These are phyloP conservation scores for Coptotermes formosanus DNA, from an alignment of 1,140 invertebrate species.

Conservation along the genomic window DNA sequence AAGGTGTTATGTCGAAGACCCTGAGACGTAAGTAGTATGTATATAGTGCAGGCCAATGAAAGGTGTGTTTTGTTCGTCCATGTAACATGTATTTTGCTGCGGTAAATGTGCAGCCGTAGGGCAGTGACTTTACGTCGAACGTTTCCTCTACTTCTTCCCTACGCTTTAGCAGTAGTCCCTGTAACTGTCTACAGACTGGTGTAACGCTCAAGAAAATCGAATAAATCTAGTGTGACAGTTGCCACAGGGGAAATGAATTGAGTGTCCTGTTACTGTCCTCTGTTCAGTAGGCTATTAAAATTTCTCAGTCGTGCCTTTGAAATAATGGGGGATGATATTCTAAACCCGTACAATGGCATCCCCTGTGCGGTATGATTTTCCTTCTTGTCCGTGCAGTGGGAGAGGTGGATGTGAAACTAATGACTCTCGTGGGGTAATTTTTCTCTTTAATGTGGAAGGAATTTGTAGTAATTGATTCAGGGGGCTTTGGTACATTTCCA, in stretches of 20 bases:
- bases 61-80: too few species aligned
- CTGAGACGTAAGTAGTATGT: too few species aligned
- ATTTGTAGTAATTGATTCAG: slow-evolving; percentile 10
- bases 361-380: background rate
- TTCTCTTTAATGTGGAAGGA: background rate
- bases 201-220: background rate
- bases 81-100: too few species aligned
- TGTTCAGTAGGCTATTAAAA: background rate
- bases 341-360: background rate
- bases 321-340: background rate
- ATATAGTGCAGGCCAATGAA: too few species aligned
- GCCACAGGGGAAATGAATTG: background rate
- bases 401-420: background rate
- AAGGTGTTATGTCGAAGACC: too few species aligned
- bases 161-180: background rate
- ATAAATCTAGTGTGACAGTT: background rate
- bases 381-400: background rate
- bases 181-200: background rate
- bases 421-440: background rate
- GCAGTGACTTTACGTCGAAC: background rate
- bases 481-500: background rate
- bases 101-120: too few species aligned
- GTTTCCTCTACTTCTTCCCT: background rate
- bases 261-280: background rate
- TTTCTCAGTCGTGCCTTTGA: background rate